These are phyloP conservation scores for Pseudolycoriella hygida DNA, from an alignment of 2,888 invertebrate species.

Conservation along the genomic window DNA sequence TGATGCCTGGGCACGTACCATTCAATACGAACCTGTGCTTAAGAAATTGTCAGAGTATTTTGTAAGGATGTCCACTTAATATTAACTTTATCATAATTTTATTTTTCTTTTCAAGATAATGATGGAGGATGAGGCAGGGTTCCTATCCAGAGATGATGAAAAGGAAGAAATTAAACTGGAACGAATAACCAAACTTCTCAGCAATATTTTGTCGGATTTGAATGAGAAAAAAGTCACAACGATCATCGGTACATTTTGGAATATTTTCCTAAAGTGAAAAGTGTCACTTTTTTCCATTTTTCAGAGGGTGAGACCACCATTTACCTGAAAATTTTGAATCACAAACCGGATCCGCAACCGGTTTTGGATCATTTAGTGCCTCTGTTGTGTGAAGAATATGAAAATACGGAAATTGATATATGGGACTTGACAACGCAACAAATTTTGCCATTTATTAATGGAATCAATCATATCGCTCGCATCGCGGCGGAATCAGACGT, in stretches of 20 bases:
- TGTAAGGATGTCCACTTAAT: conserved; percentile 28
- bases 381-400: conserved; percentile 47
- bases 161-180: conserved; percentile 40
- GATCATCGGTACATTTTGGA: conserved; percentile 54
- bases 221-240: conserved; percentile 64
- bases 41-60: conserved; percentile 87
- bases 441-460: conserved; percentile 75
- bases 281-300: too few species aligned
- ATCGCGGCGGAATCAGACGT: conserved; percentile 84
- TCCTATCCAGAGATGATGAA: conserved; percentile 39
- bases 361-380: conserved; percentile 86
- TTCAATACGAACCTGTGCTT: conserved; percentile 86
- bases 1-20: conserved; percentile 72
- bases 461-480: conserved; percentile 78
- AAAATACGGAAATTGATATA: conserved; percentile 47
- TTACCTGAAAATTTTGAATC: conserved; percentile 71
- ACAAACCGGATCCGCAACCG: conserved; percentile 60
- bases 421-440: conserved; percentile 94
- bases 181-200: conserved; percentile 56
- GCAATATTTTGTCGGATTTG: conserved; percentile 61
- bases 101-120: conserved; percentile 36
- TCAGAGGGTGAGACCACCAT: conserved; percentile 79
- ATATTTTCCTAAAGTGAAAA: too few species aligned
- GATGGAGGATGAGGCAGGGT: conserved; percentile 72
- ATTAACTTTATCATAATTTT: background rate